Percentiles rank a stretch among this genome's conserved stretches.
Conservation (phyloP, 2,888 invertebrate species). For the Phorcus lineatus region DNA sequence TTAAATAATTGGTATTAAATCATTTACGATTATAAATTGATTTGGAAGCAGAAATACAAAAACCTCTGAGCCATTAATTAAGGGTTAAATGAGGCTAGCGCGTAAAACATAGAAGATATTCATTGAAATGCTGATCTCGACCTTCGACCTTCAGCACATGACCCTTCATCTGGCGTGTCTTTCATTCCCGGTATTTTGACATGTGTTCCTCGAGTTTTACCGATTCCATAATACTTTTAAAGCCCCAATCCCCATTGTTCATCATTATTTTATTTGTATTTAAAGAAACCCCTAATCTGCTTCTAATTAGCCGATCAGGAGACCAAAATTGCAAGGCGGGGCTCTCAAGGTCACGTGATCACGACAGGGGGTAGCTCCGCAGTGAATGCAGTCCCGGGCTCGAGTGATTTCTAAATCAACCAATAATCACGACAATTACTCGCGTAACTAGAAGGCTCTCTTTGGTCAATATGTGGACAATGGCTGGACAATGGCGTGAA, state of each 20-base stretch:
- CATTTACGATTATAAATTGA: no score
- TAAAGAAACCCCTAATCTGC: not conserved
- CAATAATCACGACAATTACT: constrained; percentile 33
- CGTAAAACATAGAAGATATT: no score
- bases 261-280: constrained; percentile 1
- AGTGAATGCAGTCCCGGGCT: constrained; percentile 4
- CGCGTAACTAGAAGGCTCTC: constrained; percentile 24
- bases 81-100: no score
- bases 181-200: not conserved
- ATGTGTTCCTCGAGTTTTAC: not conserved
- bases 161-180: no score
- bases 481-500: not conserved
- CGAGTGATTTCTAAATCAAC: constrained; percentile 26
- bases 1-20: no score
- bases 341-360: constrained; percentile 1
- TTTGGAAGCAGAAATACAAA: no score
- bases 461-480: constrained; percentile 27
- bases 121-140: no score
- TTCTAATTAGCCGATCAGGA: not conserved
- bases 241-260: not conserved
- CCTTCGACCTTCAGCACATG: no score
- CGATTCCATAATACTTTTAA: not conserved
- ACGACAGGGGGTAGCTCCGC: not conserved
- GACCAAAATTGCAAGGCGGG: not conserved
- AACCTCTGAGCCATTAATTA: no score